A percentile compares a stretch with the other conserved stretches of the same genome.
Conservation (phyloP, 2,797 vertebrate species). For the Syndactyla subalaris region DNA sequence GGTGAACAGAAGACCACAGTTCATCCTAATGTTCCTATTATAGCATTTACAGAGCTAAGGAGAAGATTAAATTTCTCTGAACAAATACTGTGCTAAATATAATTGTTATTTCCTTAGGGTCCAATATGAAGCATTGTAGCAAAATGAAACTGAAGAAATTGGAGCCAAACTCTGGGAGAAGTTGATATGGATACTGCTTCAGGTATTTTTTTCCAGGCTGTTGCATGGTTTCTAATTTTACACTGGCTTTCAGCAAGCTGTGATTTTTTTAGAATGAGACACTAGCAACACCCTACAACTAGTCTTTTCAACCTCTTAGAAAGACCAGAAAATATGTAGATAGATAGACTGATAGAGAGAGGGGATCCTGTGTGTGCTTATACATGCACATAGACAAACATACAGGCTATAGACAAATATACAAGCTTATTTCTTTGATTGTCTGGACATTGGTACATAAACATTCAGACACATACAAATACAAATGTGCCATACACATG, state of each 20-base stretch:
- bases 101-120: slow-evolving; percentile 51
- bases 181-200: slow-evolving; percentile 22
- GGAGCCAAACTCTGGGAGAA: slow-evolving; percentile 46
- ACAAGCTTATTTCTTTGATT: not conserved
- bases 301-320: not conserved
- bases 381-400: not conserved
- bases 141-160: slow-evolving; percentile 68
- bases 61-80: slow-evolving; percentile 68
- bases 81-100: slow-evolving; percentile 62
- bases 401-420: not conserved
- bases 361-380: fast-evolving
- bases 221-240: slow-evolving; percentile 31
- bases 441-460: not conserved
- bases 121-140: slow-evolving; percentile 42
- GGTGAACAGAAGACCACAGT: slow-evolving; percentile 17
- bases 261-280: slow-evolving; percentile 14
- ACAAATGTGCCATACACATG: not conserved
- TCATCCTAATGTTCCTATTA: slow-evolving; percentile 23
- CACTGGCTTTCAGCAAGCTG: slow-evolving; percentile 20
- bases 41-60: slow-evolving; percentile 44
- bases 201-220: not conserved
- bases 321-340: not conserved
- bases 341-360: not conserved
- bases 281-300: not conserved
- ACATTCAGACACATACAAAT: not conserved